Evolutionary conservation across 2,888 invertebrate genomes (phyloP), one percentile per base, ranked within the genome.

Genomic region (Drepanosiphum platanoidis): DNA sequence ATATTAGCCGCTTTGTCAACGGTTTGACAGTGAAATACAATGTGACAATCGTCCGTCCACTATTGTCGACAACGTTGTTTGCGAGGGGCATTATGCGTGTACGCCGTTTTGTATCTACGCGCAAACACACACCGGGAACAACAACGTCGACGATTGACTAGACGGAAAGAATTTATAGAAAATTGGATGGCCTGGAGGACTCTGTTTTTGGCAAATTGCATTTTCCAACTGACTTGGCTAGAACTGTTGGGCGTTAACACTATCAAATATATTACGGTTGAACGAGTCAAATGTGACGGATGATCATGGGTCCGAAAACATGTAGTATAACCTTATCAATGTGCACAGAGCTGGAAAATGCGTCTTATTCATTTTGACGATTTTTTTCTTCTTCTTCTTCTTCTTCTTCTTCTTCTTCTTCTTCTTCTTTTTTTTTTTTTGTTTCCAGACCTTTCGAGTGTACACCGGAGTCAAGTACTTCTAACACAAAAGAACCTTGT

Each of bases 211-310:
- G 46, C 74, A 46, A 83, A 83, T 83, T 34, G 46, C 82, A 66
- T 83, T 83, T 83, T 83, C 82, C 64, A n/a, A 64, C 82, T 32
- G 82, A 83, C 82, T 83, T 74, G 72, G 46, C 34, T 42, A 72
- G 74, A 64, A 83, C 74, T 42, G 74, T 83, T 64, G 64, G n/a
- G 64, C 74, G 82, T 39, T 61, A 81, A 72, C 82, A 46, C 82
- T 74, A 72, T 72, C 81, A 52, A 74, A 66, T 64, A 36, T 52
- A 58, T 61, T 61, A 83, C 82, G 82, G 82, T 83, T 64, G 82
- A 74, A 83, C 74, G 82, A 64, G 64, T 83, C 64, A 83, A 83
- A 83, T 83, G 82, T 83, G 82, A 83, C 82, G 72, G 82, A 82
- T 74, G 82, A 82, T 82, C 82, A 72, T 27, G 72, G 46, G 82